phyloP scores from a whole-genome alignment of 2,113 vertebrate species.

The Amphiprion percula region DNA sequence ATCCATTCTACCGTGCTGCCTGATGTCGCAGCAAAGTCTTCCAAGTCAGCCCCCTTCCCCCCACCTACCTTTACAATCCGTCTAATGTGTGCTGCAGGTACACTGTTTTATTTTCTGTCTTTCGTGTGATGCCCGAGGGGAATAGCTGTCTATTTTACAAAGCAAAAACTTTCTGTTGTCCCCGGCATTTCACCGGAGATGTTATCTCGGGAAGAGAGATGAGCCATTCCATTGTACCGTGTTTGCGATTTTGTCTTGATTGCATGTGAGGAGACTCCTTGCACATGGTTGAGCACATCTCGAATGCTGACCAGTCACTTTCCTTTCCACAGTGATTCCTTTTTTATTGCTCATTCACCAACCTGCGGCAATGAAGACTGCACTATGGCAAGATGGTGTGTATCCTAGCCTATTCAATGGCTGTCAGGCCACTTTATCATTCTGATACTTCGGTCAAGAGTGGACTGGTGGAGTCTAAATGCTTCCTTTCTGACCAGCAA shows the following conservation, averaged over 20 bases:
- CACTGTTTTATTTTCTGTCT: background rate
- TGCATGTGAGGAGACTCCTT: slow-evolving; percentile 33
- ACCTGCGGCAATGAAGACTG: slow-evolving; percentile 71
- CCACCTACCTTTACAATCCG: slow-evolving; percentile 48
- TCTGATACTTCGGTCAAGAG: slow-evolving; percentile 61
- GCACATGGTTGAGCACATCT: slow-evolving; percentile 56
- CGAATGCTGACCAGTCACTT: slow-evolving; percentile 71
- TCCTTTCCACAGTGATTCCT: slow-evolving; percentile 56
- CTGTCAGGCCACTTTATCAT: slow-evolving; percentile 78
- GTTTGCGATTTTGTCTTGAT: slow-evolving; percentile 50
- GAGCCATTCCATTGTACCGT: slow-evolving; percentile 29
- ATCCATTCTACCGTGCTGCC: slow-evolving; percentile 75
- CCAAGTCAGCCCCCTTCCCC: slow-evolving; percentile 55
- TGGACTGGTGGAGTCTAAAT: slow-evolving; percentile 41
- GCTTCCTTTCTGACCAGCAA: slow-evolving; percentile 54
- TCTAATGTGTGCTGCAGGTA: slow-evolving; percentile 47
- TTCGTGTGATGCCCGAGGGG: background rate
- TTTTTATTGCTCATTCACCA: slow-evolving; percentile 73
- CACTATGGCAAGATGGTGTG: slow-evolving; percentile 67
- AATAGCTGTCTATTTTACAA: slow-evolving; percentile 43
- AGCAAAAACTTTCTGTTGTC: slow-evolving; percentile 30
- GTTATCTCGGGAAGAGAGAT: slow-evolving; percentile 26
- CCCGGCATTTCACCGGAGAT: slow-evolving; percentile 29
- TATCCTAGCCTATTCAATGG: slow-evolving; percentile 57
- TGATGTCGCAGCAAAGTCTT: slow-evolving; percentile 71